Evolutionary conservation across 2,888 invertebrate genomes (phyloP), one percentile per base, ranked within the genome.

Genomic region (Dasysyrphus albostriatus): DNA sequence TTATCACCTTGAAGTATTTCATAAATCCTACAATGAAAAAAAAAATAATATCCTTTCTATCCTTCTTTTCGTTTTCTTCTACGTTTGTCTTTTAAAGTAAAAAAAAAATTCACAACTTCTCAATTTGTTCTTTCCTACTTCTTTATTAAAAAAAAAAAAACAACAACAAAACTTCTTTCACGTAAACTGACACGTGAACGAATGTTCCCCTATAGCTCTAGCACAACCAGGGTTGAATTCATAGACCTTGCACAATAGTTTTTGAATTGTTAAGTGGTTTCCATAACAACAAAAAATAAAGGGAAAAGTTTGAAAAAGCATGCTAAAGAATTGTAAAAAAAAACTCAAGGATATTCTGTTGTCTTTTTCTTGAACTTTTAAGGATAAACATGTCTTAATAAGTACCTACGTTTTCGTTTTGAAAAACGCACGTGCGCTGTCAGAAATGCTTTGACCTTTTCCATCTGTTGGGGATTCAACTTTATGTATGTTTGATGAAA

Each of bases 171-270:
- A 24, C 2, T 24, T 24, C 29, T 1, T 47, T 4, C n/a, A 49
- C 65, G 34, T 67, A 67, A 67, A 49, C 32, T 49, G 67, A 67
- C 67, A 67, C 67, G 67, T 37, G 49, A 49, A 19, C 3, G 47
- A 49, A 49, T 49, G 32, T 67, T 49, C 49, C 6, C 32, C 32
- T 5, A 6, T 32, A 32, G 7, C 10, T 32, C 24, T 24, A 6
- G 14, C 34, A 24, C 12, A 16, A 37, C 19, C 19, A 67, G 34
- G 49, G 49, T 49, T 49, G 34, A 67, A 67, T 12, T 32, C 47
- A 49, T 34, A 49, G 49, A 67, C 67, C 67, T 67, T 67, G 49
- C 49, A 67, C 67, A 67, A 67, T 67, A 67, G 67, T 67, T 67
- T 47, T 67, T 49, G 12, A 47, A 67, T 67, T 67, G 49, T 67